These are phyloP conservation scores for Siphamia tubifer DNA, from an alignment of 2,113 vertebrate species.

Conservation along the genomic window DNA sequence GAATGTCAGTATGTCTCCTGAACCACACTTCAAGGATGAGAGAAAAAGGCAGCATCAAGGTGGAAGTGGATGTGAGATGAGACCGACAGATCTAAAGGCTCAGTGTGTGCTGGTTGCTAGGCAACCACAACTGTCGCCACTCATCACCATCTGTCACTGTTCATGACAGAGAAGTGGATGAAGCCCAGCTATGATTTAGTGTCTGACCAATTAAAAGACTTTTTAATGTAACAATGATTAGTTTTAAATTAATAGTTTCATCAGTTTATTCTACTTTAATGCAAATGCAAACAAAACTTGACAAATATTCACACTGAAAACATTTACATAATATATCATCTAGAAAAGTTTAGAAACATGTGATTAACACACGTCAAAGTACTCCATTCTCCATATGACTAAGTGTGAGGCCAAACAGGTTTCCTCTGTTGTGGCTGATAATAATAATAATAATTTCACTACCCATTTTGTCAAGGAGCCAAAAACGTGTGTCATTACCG, in stretches of 20 bases:
- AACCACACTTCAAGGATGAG: neutral
- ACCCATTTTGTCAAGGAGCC: too few species aligned
- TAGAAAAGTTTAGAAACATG: too few species aligned
- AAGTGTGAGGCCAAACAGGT: too few species aligned
- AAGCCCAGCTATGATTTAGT: neutral
- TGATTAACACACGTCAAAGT: too few species aligned
- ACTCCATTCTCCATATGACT: too few species aligned
- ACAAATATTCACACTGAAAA: too few species aligned
- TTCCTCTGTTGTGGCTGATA: too few species aligned
- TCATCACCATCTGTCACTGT: slow-evolving; percentile 53
- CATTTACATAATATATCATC: too few species aligned
- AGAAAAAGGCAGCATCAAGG: neutral
- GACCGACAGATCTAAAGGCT: slow-evolving; percentile 4
- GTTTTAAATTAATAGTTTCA: neutral
- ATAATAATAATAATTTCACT: too few species aligned
- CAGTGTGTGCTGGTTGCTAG: slow-evolving; percentile 7
- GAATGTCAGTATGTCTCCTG: neutral
- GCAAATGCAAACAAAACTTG: too few species aligned
- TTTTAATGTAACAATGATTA: neutral
- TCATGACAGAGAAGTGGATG: slow-evolving; percentile 12
- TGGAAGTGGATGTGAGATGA: slow-evolving; percentile 7
- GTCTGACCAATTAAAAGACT: neutral
- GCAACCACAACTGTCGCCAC: slow-evolving; percentile 45
- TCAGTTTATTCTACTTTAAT: neutral
- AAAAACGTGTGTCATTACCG: too few species aligned